These are phyloP conservation scores for Sesia bembeciformis DNA, from an alignment of 2,888 invertebrate genomes.

Conservation along the genomic window DNA sequence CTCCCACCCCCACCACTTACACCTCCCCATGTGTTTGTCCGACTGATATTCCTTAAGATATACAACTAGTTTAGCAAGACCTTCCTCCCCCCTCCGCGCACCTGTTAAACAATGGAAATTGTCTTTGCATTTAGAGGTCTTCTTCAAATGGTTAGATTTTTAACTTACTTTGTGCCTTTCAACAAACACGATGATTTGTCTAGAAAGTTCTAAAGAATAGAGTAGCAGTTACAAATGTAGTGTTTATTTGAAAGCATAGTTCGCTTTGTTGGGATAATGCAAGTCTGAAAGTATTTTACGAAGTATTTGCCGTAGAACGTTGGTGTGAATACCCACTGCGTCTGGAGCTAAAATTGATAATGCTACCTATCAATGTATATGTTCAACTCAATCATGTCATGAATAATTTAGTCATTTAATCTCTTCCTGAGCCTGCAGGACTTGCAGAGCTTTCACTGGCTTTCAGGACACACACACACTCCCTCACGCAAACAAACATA, in stretches of 20 bases:
- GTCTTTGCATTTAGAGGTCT: conserved; percentile 29
- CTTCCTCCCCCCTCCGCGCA: conserved; percentile 17
- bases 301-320: no score
- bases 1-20: conserved; percentile 26
- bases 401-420: no score
- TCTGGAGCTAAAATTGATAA: no score
- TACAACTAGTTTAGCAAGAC: conserved; percentile 35
- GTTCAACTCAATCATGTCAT: no score
- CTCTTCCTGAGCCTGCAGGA: no score
- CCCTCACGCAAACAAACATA: no score
- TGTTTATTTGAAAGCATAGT: not conserved
- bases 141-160: conserved; percentile 28
- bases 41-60: conserved; percentile 61
- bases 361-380: no score
- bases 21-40: conserved; percentile 37
- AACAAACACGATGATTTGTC: conserved; percentile 51
- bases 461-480: no score
- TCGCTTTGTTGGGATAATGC: not conserved
- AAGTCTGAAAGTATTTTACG: no score
- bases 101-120: conserved; percentile 15
- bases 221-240: conserved; percentile 23
- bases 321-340: no score
- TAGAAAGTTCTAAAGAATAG: conserved; percentile 54
- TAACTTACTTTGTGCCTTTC: conserved; percentile 43
- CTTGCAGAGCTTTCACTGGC: no score